Conservation (phyloP, 2,888 invertebrate genomes). For the Athripsodes cinereus region DNA sequence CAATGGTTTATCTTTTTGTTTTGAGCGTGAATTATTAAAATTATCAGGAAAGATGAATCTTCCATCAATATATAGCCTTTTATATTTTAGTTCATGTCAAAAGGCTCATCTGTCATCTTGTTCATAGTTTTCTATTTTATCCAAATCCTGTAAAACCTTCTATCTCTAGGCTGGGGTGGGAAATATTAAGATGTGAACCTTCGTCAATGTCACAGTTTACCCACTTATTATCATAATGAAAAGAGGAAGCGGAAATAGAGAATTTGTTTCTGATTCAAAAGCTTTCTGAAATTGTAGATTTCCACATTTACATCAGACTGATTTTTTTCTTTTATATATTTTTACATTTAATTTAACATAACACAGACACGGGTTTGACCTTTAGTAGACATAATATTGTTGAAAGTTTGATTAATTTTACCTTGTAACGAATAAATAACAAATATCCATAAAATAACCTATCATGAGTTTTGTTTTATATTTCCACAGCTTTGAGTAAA, state of each 20-base stretch:
- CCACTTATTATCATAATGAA: constrained; percentile 24
- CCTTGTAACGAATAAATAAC: neutral
- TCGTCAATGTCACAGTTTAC: constrained; percentile 26
- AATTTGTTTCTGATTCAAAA: constrained; percentile 24
- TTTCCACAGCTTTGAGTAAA: no score
- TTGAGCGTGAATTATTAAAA: no score
- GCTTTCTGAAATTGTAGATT: neutral
- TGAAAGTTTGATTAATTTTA: no score
- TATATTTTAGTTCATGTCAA: no score
- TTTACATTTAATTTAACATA: no score
- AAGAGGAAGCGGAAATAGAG: constrained; percentile 20
- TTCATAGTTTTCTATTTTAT: constrained; percentile 11
- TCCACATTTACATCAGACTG: no score
- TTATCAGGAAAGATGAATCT: no score
- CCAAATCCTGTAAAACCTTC: constrained; percentile 4
- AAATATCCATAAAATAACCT: neutral
- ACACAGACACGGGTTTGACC: no score
- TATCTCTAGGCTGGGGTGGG: neutral
- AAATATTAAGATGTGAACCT: constrained; percentile 20
- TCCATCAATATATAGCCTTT: no score
- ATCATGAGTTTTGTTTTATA: neutral
- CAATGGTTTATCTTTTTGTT: no score
- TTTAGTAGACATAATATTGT: no score
- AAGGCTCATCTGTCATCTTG: constrained; percentile 21
- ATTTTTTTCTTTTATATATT: no score